A percentile compares a stretch with the other conserved stretches of the same genome.
Evolutionary conservation across 2,797 vertebrate species (phyloP).

Genomic region (Apogon talboti): DNA sequence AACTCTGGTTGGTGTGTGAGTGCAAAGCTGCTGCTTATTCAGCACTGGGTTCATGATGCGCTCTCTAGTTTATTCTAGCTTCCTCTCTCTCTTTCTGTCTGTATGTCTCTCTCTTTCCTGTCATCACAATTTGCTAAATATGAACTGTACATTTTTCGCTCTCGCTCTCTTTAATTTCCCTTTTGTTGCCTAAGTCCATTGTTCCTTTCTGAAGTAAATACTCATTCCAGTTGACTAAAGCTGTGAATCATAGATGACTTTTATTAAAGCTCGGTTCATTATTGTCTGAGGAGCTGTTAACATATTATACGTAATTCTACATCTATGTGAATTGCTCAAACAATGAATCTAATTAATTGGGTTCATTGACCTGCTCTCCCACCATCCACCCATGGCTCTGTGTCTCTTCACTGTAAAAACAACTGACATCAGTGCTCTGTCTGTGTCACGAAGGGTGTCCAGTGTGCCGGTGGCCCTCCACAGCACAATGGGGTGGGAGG

Average conservation of each 20-base stretch:
- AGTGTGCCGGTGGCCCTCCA: conserved; percentile 49
- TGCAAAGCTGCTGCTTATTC: conserved; percentile 53
- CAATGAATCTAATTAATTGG: conserved; percentile 33
- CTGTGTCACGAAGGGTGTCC: conserved; percentile 57
- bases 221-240: neutral
- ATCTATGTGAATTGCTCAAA: conserved; percentile 33
- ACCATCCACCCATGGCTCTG: conserved; percentile 33
- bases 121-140: neutral
- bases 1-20: conserved; percentile 43
- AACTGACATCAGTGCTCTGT: conserved; percentile 77
- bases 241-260: neutral
- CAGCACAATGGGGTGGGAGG: conserved; percentile 60
- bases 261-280: conserved; percentile 12
- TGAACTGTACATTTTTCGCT: neutral
- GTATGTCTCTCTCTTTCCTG: conserved; percentile 8
- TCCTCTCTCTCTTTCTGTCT: neutral
- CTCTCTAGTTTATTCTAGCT: conserved; percentile 46
- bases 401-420: conserved; percentile 68
- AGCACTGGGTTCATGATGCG: conserved; percentile 45
- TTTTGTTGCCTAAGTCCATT: neutral
- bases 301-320: neutral
- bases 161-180: neutral
- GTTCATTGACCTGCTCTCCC: conserved; percentile 28
- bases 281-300: conserved; percentile 2
- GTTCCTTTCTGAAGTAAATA: conserved; percentile 1